Base-by-base conservation (phyloP, 2,888 invertebrate species). In the Meiosimyza decipiens region DNA sequence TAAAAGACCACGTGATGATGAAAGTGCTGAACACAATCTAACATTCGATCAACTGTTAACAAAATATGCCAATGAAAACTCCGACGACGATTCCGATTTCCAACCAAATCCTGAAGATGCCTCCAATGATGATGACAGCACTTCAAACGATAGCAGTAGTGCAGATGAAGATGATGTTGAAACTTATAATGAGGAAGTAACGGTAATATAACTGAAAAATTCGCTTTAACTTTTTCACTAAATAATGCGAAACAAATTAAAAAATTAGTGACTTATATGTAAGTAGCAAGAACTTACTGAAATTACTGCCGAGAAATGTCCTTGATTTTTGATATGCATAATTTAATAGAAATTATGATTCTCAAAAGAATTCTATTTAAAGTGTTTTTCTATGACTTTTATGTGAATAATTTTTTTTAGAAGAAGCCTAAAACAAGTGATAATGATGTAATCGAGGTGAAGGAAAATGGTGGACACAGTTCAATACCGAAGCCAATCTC, bases 21-120 rank as follows among this genome's bases (percentile, higher is more conserved):
- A 80, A 3, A 47, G 16, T 18, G 73, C 54, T 6, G 80, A 81
- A 33, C 75, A 76, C 0, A 79, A 83, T 18, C 62, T 86, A 22
- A 81, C 83, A 9, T 73, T 82, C 15, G 79, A 79, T 47, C 77
- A 86, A 77, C 74, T 85, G 76, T 75, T 86, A 33, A 75, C 81
- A 40, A 85, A 84, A 72, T 86, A 83, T 71, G 82, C 79, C 54
- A 77, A 80, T 64, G 79, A 77, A 55, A 77, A 80, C 64, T 84
- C 84, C 11, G 84, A 82, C 5, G 80, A 82, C 72, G 85, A 85
- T 67, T 81, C 85, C 0, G 86, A 86, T 63, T 86, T 81, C 75
- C 75, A 83, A 70, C 84, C 85, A 15, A 73, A 79, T 7, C 59
- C 54, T n/a, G 72, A 77, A 0, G 79, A 80, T 15, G 79, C 77